phyloP scores from a whole-genome alignment of 1,140 invertebrate genomes.

The Drosophila suzukii region DNA sequence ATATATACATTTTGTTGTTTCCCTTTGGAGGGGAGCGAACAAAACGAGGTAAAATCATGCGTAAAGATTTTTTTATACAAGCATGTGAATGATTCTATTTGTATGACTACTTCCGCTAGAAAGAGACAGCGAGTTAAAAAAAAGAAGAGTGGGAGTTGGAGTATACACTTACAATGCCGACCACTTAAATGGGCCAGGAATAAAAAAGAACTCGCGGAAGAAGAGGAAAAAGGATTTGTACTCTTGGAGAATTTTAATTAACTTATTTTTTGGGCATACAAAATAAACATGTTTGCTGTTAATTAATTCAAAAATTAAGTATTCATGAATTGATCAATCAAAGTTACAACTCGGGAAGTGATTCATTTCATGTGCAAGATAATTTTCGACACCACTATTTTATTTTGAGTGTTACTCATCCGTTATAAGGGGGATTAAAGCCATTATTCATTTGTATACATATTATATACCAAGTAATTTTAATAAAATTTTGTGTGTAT shows the following conservation, averaged over 20 bases:
- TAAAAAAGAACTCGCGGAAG: neutral
- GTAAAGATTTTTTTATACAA: conserved; percentile 65
- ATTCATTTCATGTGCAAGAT: conserved; percentile 4
- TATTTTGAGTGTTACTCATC: neutral
- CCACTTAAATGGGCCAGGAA: conserved; percentile 29
- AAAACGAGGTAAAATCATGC: conserved; percentile 75
- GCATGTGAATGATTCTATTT: conserved; percentile 45
- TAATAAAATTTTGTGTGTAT: too few relatives aligned
- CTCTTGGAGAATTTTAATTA: conserved; percentile 2
- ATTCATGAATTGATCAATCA: conserved; percentile 6
- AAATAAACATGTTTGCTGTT: neutral
- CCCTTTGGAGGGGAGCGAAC: conserved; percentile 28
- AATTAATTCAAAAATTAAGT: conserved; percentile 4
- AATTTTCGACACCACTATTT: conserved; percentile 2
- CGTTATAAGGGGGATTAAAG: too few relatives aligned
- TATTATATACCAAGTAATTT: neutral
- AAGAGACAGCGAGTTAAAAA: neutral
- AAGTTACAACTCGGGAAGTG: conserved; percentile 1
- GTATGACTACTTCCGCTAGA: conserved; percentile 70
- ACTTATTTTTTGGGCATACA: conserved; percentile 1
- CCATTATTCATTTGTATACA: too few relatives aligned
- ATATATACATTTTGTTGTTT: conserved; percentile 45
- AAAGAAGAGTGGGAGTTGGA: conserved; percentile 16
- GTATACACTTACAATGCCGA: conserved; percentile 22
- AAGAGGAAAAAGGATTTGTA: conserved; percentile 5